These are phyloP conservation scores for Pica pica DNA, from an alignment of 2,113 vertebrate species.

Conservation along the genomic window DNA sequence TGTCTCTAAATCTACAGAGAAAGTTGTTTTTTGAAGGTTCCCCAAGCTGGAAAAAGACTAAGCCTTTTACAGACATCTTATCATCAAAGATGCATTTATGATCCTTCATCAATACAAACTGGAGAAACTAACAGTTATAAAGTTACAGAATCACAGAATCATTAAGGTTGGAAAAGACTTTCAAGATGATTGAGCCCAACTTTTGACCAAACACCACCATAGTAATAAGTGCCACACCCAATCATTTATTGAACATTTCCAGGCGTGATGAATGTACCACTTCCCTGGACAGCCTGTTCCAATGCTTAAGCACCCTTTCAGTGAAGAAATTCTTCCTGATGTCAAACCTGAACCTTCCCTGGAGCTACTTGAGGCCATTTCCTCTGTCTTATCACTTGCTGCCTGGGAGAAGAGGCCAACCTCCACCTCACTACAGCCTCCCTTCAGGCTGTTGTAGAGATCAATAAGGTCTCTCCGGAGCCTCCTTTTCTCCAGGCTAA, in stretches of 20 bases:
- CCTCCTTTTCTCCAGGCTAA: background rate
- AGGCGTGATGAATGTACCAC: fast-evolving
- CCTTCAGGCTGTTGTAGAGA: background rate
- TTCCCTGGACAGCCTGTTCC: background rate
- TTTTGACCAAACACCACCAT: background rate
- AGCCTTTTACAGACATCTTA: background rate
- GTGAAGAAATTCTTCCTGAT: background rate
- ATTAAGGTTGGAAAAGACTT: background rate
- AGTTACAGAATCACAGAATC: background rate
- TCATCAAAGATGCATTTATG: background rate
- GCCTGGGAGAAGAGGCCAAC: background rate
- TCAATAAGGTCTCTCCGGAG: background rate
- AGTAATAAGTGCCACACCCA: background rate
- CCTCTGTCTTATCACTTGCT: background rate
- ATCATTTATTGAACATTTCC: background rate
- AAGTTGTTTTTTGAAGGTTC: background rate
- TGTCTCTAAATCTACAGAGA: background rate
- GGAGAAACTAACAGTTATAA: background rate
- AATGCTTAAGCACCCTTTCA: background rate
- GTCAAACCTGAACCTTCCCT: background rate
- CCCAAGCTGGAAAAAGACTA: background rate
- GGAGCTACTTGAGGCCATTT: background rate
- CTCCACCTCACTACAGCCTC: background rate
- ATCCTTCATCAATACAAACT: background rate
- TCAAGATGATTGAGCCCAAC: background rate